phyloP scores from a whole-genome alignment of 1,140 invertebrate genomes.

The Heliothis subflexa region DNA sequence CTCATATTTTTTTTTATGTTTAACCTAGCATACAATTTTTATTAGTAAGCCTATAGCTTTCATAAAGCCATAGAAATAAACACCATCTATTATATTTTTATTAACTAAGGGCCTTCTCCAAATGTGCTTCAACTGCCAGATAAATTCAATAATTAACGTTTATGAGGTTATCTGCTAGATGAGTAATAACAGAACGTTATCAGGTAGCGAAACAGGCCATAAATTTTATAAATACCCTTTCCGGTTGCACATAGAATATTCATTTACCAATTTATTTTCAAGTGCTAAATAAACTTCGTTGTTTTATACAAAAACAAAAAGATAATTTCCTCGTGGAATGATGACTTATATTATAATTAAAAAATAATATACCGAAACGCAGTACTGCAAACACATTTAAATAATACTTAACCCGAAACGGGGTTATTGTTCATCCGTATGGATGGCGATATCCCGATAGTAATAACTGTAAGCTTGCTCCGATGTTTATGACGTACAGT shows the following conservation, averaged over 20 bases:
- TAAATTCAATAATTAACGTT: too few relatives aligned
- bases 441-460: constrained; percentile 11
- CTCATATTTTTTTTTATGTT: not conserved
- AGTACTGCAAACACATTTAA: not conserved
- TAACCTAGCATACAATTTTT: not conserved
- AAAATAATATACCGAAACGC: not conserved
- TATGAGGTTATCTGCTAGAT: too few relatives aligned
- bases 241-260: constrained; percentile 20
- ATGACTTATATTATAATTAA: constrained; percentile 22
- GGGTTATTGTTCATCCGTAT: constrained; percentile 22
- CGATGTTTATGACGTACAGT: constrained; percentile 20
- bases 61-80: constrained; percentile 26
- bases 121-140: too few relatives aligned
- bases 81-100: constrained; percentile 20
- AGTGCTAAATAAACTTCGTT: constrained; percentile 27
- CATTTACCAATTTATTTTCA: constrained; percentile 18
- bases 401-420: constrained; percentile 2
- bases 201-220: too few relatives aligned
- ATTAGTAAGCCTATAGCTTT: constrained; percentile 40
- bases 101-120: not conserved
- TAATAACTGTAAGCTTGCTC: not conserved
- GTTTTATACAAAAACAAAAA: not conserved
- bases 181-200: too few relatives aligned
- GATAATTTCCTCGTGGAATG: constrained; percentile 8
- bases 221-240: constrained; percentile 38